A percentile compares a stretch with the other conserved stretches of the same genome.
Conservation (phyloP, 2,888 invertebrate species). For the Rapana venosa region DNA sequence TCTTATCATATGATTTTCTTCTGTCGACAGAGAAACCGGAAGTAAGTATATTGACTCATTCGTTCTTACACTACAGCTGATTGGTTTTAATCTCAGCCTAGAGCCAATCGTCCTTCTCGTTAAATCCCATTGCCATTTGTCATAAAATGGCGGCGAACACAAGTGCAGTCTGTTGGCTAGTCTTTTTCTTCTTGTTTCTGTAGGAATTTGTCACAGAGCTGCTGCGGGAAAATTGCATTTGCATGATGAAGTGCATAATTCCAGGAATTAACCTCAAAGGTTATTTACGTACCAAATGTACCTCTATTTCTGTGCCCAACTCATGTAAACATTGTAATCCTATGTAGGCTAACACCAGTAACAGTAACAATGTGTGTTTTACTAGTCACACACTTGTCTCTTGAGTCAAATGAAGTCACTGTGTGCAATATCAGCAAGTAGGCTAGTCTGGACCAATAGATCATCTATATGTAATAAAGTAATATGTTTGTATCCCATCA, state of each 20-base stretch:
- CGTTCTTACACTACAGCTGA: neutral
- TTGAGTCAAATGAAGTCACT: too few relatives aligned
- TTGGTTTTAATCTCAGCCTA: neutral
- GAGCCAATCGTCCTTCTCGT: slow-evolving; percentile 27
- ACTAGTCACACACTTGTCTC: too few relatives aligned
- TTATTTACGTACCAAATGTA: slow-evolving; percentile 67
- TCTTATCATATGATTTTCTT: slow-evolving; percentile 33
- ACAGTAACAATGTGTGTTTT: too few relatives aligned
- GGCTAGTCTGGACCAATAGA: too few relatives aligned
- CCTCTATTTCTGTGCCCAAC: neutral
- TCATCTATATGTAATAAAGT: too few relatives aligned
- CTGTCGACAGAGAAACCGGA: slow-evolving; percentile 4
- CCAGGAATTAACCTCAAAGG: slow-evolving; percentile 88
- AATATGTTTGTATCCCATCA: too few relatives aligned
- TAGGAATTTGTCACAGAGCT: neutral
- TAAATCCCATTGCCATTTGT: neutral
- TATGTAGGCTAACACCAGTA: too few relatives aligned
- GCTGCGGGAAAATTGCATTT: neutral
- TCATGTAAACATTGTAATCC: too few relatives aligned
- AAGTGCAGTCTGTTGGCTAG: neutral
- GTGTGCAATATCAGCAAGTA: too few relatives aligned
- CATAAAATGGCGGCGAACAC: slow-evolving; percentile 35
- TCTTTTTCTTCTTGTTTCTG: neutral
- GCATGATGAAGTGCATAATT: slow-evolving; percentile 86
- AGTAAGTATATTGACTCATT: neutral